phyloP scores from a whole-genome alignment of 1,140 invertebrate species.

The Sycobia sp. region DNA sequence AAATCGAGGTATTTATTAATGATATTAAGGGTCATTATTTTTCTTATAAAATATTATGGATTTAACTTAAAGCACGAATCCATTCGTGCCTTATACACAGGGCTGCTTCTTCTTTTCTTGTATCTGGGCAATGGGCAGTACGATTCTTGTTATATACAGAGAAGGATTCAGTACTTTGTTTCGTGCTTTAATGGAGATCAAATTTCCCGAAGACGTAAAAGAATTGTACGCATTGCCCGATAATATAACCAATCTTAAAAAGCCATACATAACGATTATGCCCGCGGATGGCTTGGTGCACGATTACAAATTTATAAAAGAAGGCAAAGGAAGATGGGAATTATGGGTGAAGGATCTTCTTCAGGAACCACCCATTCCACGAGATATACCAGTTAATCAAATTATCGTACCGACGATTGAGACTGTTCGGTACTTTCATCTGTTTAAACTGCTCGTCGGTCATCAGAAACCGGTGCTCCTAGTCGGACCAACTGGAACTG shows the following conservation, averaged over 20 bases:
- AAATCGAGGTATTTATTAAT: slow-evolving; percentile 68
- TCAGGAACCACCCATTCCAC: slow-evolving; percentile 78
- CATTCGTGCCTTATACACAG: slow-evolving; percentile 62
- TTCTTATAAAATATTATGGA: background rate
- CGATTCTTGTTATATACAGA: slow-evolving; percentile 75
- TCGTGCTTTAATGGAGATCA: slow-evolving; percentile 74
- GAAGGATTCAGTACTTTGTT: slow-evolving; percentile 82
- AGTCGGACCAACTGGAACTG: slow-evolving; percentile 91
- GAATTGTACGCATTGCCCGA: slow-evolving; percentile 62
- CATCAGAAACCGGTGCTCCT: slow-evolving; percentile 85
- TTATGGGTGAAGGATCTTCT: slow-evolving; percentile 84
- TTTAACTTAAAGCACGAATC: too few relatives aligned
- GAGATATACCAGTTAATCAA: slow-evolving; percentile 90
- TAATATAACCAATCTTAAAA: slow-evolving; percentile 65
- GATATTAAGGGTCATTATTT: slow-evolving; percentile 1
- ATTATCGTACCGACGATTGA: slow-evolving; percentile 91
- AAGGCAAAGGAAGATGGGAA: slow-evolving; percentile 87
- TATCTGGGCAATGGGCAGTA: slow-evolving; percentile 90
- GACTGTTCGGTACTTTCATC: slow-evolving; percentile 79
- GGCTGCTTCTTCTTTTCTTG: slow-evolving; percentile 91
- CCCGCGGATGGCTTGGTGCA: slow-evolving; percentile 81
- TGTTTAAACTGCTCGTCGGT: slow-evolving; percentile 78
- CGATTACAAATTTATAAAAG: slow-evolving; percentile 89
- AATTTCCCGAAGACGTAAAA: slow-evolving; percentile 68
- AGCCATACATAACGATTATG: slow-evolving; percentile 75